Evolutionary conservation across 2,888 invertebrate species (phyloP).

Genomic region (Folsomia manolachei): DNA sequence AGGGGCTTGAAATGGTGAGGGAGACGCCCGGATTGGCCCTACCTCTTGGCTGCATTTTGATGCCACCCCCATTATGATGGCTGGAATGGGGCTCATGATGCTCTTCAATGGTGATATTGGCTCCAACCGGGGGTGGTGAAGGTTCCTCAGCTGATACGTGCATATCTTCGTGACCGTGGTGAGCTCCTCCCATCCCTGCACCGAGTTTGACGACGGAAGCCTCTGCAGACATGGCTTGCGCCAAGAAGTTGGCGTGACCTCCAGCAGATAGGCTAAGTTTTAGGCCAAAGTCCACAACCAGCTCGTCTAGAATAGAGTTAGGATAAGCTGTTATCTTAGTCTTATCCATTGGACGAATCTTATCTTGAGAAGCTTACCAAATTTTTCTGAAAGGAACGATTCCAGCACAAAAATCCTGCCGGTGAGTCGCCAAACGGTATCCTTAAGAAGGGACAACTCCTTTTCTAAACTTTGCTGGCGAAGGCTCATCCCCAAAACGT

Average conservation of each 20-base stretch:
- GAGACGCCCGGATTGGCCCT: too few relatives aligned
- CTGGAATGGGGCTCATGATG: not conserved
- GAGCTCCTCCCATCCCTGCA: too few relatives aligned
- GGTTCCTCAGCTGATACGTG: slow-evolving; percentile 29
- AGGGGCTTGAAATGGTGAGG: too few relatives aligned
- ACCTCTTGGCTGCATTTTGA: too few relatives aligned
- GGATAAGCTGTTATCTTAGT: not conserved
- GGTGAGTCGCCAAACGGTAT: slow-evolving; percentile 38
- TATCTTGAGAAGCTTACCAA: slow-evolving; percentile 25
- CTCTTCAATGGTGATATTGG: slow-evolving; percentile 28
- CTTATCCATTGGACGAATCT: not conserved
- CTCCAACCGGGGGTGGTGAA: slow-evolving; percentile 32
- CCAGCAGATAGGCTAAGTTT: slow-evolving; percentile 32
- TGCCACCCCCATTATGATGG: not conserved
- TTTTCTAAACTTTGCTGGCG: slow-evolving; percentile 42
- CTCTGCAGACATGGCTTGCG: slow-evolving; percentile 35
- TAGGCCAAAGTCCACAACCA: slow-evolving; percentile 41
- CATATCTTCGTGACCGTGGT: slow-evolving; percentile 2
- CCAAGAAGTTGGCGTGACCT: slow-evolving; percentile 38
- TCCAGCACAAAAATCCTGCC: slow-evolving; percentile 39
- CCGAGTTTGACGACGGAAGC: not conserved
- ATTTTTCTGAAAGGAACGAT: slow-evolving; percentile 42
- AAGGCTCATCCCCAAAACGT: slow-evolving; percentile 33
- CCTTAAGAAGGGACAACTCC: slow-evolving; percentile 39
- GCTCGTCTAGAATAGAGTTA: slow-evolving; percentile 26